Percentiles rank a stretch among this genome's conserved stretches.
phyloP scores from a whole-genome alignment of 1,140 invertebrate species.

The Hetaerina americana region DNA sequence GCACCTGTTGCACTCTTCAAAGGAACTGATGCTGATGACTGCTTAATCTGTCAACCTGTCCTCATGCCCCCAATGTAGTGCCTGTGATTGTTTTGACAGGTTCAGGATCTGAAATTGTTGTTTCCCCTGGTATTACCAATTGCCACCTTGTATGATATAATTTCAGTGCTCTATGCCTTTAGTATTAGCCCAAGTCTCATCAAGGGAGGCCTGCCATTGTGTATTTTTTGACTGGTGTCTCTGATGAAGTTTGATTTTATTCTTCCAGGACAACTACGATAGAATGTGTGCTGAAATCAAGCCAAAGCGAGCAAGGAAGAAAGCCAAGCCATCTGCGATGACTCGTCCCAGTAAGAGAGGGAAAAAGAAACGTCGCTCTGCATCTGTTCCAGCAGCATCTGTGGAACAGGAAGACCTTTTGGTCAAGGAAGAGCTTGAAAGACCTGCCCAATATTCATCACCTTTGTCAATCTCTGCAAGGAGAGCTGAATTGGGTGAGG shows the following conservation, averaged over 20 bases:
- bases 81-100: too few species aligned
- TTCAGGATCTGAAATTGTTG: too few species aligned
- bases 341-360: constrained; percentile 48
- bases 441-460: background rate
- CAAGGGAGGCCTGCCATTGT: background rate
- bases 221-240: background rate
- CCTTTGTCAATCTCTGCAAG: background rate
- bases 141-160: too few species aligned
- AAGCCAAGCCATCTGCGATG: constrained; percentile 53
- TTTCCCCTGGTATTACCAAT: too few species aligned
- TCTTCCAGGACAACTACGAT: constrained; percentile 56
- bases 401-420: background rate
- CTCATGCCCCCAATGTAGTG: too few species aligned
- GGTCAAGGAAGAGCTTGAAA: background rate
- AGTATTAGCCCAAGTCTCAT: too few species aligned
- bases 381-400: background rate
- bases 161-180: too few species aligned
- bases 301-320: constrained; percentile 68
- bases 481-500: background rate
- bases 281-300: constrained; percentile 54
- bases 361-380: constrained; percentile 50
- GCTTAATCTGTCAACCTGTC: too few species aligned
- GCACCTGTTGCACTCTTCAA: too few species aligned
- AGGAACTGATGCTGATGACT: too few species aligned
- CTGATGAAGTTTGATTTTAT: background rate